Evolutionary conservation across 2,888 invertebrate species (phyloP).

Genomic region (Galerucella nymphaeae): DNA sequence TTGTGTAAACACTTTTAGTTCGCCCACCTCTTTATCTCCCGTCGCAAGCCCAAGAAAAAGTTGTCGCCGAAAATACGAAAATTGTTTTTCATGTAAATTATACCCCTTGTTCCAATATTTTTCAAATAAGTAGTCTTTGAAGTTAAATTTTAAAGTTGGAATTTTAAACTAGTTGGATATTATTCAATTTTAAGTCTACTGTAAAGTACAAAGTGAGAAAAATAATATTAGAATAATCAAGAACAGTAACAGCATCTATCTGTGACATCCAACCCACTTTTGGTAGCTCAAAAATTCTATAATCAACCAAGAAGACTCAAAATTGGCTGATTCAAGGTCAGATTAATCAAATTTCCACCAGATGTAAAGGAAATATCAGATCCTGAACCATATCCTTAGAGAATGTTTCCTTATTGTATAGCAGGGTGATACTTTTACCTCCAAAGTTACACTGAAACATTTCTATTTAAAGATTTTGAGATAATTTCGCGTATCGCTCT

Average conservation of each 20-base stretch:
- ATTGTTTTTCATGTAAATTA: slow-evolving; percentile 41
- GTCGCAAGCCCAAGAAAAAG: not conserved
- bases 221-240: too few relatives aligned
- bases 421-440: not conserved
- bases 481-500: not conserved
- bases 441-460: not conserved
- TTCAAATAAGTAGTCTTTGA: not conserved
- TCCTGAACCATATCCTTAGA: too few relatives aligned
- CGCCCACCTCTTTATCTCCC: slow-evolving; percentile 1
- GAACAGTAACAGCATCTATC: too few relatives aligned
- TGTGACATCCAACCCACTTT: too few relatives aligned
- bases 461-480: too few relatives aligned
- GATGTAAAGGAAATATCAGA: too few relatives aligned
- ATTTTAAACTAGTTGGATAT: not conserved
- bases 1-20: slow-evolving; percentile 45
- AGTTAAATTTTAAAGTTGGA: not conserved
- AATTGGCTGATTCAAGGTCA: too few relatives aligned
- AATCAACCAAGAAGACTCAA: too few relatives aligned
- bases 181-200: not conserved
- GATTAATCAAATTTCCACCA: too few relatives aligned
- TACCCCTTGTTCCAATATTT: slow-evolving; percentile 9
- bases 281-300: too few relatives aligned
- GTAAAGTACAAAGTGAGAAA: too few relatives aligned
- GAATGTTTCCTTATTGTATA: too few relatives aligned
- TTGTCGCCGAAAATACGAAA: slow-evolving; percentile 27